Base-by-base conservation (phyloP, 2,888 invertebrate genomes). In the Julus scandinavius region DNA sequence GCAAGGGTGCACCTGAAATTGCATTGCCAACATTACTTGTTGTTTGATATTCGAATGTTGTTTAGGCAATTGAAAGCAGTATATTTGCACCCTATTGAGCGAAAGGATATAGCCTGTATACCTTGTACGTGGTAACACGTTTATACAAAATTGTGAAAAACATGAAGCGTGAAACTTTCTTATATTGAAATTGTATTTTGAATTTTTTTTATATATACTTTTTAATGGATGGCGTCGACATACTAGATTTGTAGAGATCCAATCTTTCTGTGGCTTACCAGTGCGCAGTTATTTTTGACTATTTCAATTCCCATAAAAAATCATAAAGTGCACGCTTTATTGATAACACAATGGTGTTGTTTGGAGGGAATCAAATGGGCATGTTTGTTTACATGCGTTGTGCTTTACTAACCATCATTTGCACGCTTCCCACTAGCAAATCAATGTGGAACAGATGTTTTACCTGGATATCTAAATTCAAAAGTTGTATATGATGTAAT, bases 321-420 rank as follows among this genome's bases (percentile, higher is more conserved):
- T 20, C 63, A n/a, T n/a, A 20, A n/a, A 63, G n/a, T 7, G n/a
- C n/a, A 63, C 63, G 63, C 5, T 20, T 63, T 63, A 20, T 63
- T 63, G 7, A n/a, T 20, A 63, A n/a, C 63, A 63, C 54, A 63
- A 63, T 7, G 20, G 63, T 63, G 20, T 63, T 20, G 63, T 63
- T 63, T 63, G 63, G 63, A 63, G 17, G 63, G 63, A 63, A 63
- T 63, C 63, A 63, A 20, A n/a, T 20, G 63, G 63, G 20, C 63
- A 7, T 63, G 63, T 63, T 63, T 20, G 63, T 63, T 63, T 63
- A 20, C 63, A 63, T n/a, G 6, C 63, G 3, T 20, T 17, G 63
- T n/a, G 20, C 5, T 63, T 3, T 20, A n/a, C 20, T 63, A 63
- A 63, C n/a, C 63, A 20, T n/a, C 63, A 4, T 63, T 63, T 58